phyloP scores from a whole-genome alignment of 30 jellyfish, hydroid and myxozoan species.

The Catostylus mosaicus region DNA sequence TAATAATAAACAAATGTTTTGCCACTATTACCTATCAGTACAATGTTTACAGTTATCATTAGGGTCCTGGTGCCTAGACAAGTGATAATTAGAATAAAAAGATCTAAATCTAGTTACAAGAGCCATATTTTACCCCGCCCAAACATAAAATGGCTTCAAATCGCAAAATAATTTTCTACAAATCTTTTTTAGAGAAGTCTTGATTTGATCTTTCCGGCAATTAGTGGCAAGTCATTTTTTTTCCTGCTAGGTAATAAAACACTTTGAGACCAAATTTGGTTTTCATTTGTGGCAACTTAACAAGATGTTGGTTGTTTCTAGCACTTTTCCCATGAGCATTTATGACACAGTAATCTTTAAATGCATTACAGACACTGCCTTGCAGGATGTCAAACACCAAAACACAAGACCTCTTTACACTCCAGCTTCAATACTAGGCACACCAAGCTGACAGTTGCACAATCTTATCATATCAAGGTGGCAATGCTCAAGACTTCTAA shows the following conservation, averaged over 20 bases:
- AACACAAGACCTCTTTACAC: conserved; percentile 47
- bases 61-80: background rate
- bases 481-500: too few relatives aligned
- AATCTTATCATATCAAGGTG: too few relatives aligned
- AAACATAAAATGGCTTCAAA: conserved; percentile 9
- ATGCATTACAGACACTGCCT: conserved; percentile 47
- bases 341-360: conserved; percentile 37
- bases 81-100: too few relatives aligned
- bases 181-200: conserved; percentile 20
- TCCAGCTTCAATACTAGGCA: too few relatives aligned
- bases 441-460: too few relatives aligned
- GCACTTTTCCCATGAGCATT: conserved; percentile 54
- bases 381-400: conserved; percentile 45
- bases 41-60: too few relatives aligned
- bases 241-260: conserved; percentile 31
- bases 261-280: conserved; percentile 36
- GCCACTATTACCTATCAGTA: too few relatives aligned
- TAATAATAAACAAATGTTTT: too few relatives aligned
- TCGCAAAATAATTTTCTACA: conserved; percentile 21
- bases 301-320: conserved; percentile 46
- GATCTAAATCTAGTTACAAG: conserved; percentile 1
- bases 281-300: conserved; percentile 34
- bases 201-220: conserved; percentile 28
- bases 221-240: conserved; percentile 45
- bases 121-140: conserved; percentile 15